phyloP scores from a whole-genome alignment of 30 jellyfish, hydroid and myxozoan genomes.

The Catostylus mosaicus region DNA sequence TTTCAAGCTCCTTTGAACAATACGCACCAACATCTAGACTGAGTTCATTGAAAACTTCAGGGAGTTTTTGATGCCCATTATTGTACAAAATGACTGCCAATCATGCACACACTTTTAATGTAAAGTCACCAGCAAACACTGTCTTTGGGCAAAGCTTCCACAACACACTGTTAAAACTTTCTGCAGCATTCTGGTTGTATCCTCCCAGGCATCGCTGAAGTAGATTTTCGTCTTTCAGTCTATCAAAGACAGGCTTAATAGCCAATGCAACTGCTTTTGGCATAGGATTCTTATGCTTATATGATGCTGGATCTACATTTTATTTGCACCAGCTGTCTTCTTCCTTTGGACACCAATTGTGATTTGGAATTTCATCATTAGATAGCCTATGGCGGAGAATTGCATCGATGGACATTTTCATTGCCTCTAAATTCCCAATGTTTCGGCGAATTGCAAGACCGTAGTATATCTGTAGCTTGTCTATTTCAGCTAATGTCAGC shows the following conservation, averaged over 20 bases:
- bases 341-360: constrained; percentile 22
- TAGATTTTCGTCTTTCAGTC: constrained; percentile 2
- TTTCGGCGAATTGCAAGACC: constrained; percentile 43
- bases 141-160: constrained; percentile 32
- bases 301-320: background rate
- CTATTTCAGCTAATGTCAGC: constrained; percentile 6
- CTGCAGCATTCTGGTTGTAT: constrained; percentile 28
- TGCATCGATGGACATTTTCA: constrained; percentile 17
- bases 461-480: constrained; percentile 34
- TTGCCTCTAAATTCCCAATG: constrained; percentile 12
- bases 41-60: no score
- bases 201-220: constrained; percentile 49
- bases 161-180: constrained; percentile 6
- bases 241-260: constrained; percentile 20
- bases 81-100: background rate
- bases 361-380: constrained; percentile 18
- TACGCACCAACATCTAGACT: no score
- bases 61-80: constrained; percentile 21
- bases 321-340: constrained; percentile 37
- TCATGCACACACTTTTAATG: constrained; percentile 5
- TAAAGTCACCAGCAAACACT: constrained; percentile 6
- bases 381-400: constrained; percentile 21
- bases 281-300: background rate
- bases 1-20: no score
- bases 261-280: constrained; percentile 25